Base-by-base conservation (phyloP, 1,140 invertebrate species). In the Macrocentrus cingulum region DNA sequence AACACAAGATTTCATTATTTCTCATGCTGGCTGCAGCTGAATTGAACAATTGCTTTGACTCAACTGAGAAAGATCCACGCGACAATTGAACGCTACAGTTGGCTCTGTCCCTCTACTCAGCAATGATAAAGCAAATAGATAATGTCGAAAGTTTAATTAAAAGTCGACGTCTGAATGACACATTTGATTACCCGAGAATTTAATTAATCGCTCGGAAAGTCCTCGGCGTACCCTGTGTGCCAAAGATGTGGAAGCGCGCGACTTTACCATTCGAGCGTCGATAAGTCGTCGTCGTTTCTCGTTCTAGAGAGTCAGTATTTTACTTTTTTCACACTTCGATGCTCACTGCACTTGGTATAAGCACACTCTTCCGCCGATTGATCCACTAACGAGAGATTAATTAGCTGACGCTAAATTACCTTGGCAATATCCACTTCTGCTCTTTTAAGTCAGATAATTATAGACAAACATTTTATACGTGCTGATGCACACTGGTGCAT, bases 71-170 rank as follows among this genome's bases (percentile, higher is more conserved):
- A 46, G 29, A 51, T 53, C 13, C n/a, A 7, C 20, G 20, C 44
- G 13, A 22, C 20, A 29, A 16, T 32, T 32, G 20, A 32, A 46
- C 5, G 37, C 36, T 34, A 50, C 19, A 13, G 25, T 20, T n/a
- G n/a, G n/a, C n/a, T n/a, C n/a, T n/a, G n/a, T n/a, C n/a, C n/a
- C n/a, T n/a, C 23, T 36, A 37, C 37, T 73, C 72, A 63, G 60
- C 68, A 72, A 79, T 78, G 76, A 79, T 79, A 77, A 80, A 78
- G 76, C 76, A 80, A 80, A 79, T 79, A 78, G 77, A 80, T 80
- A 80, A 79, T 78, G 74, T 78, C 75, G 69, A 70, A 80, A 80
- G 68, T 79, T 80, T 80, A 78, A 79, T 79, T 80, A 79, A 79
- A 80, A 80, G 71, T 74, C 69, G 77, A 78, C 74, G 72, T 75